Base-by-base conservation (phyloP, 2,113 vertebrate genomes). In the Platichthys flesus region DNA sequence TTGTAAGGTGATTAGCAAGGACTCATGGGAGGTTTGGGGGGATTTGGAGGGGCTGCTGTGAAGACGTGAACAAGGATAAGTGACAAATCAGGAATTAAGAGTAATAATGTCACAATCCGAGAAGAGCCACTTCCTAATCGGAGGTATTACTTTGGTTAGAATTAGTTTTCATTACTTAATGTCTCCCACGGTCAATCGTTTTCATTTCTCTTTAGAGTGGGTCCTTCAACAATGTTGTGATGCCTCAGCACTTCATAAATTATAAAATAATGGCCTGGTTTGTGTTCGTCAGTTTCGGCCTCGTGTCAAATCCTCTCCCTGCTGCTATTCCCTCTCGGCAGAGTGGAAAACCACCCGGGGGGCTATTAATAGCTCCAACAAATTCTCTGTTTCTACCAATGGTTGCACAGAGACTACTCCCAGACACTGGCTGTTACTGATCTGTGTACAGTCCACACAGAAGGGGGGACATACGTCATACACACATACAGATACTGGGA, bases 351-450 rank as follows among this genome's bases (percentile, higher is more conserved):
- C 56, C 74, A 79, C 62, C 55, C 56, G 54, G 57, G 57, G 57
- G 71, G 23, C 52, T 88, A 90, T 90, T 88, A 86, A 78, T 89
- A 91, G 71, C 55, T 54, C 24, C 60, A 31, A 20, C 51, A 67
- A 69, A 51, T 78, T 72, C 75, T 70, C 59, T 57, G 65, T 68
- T 45, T 20, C 35, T 55, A 3, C 20, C 65, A 37, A 52, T 3
- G 9, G 35, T 16, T 70, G 16, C 31, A 37, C 26, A 26, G 47
- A n/a, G 73, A 65, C 47, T 2, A 18, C 47, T 51, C 47, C 47
- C 47, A 51, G 47, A 51, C 15, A 16, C 47, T 9, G 51, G 64
- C 64, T 13, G 21, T 23, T 9, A 12, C 54, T 55, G 54, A 57
- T 74, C 40, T 77, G 45, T 54, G 55, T 28, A 15, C 35, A 21